Base-by-base conservation (phyloP, 2,888 invertebrate genomes). In the Limulus polyphemus region DNA sequence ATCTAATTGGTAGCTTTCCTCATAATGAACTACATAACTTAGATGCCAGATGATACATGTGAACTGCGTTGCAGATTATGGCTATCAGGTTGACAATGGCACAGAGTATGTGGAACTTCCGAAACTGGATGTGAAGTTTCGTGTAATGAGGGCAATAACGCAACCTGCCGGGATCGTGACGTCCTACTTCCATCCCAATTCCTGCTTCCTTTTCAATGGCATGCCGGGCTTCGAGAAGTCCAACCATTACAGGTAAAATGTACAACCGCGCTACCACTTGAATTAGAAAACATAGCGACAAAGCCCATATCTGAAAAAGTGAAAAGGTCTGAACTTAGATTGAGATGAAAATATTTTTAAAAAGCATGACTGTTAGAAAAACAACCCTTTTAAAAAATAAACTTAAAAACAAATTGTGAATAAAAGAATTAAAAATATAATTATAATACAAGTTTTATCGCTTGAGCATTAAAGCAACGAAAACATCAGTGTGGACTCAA, bases 121-220 rank as follows among this genome's bases (percentile, higher is more conserved):
- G 82, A 78, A 91, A 91, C 48, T 82, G 79, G 69, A 80, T 82
- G 72, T 90, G 83, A 14, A 89, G 82, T 71, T 83, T 83, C 70
- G 87, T 79, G 77, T 90, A 91, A 74, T 87, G 85, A 0, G 88
- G 87, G 73, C 89, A 89, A 73, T 85, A 82, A 16, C 83, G 81
- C 47, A 90, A 78, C 81, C 59, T 58, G 7, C 88, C 87, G 47
- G 85, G 80, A 55, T 85, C 79, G 70, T 87, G 81, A 71, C 81
- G 81, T 55, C 90, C 90, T 63, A 90, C 58, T 65, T 69, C 69
- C 57, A 59, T 59, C 10, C 69, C 69, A 2, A 69, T 64, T 47
- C 68, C 69, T 1, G 69, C 68, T 49, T 68, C 62, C 52, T 67
- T 63, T 74, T 90, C 90, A 74, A 89, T 83, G 68, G 81, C 81